Conservation (phyloP, 2,113 vertebrate species). For the Campylorhamphus procurvoides region DNA sequence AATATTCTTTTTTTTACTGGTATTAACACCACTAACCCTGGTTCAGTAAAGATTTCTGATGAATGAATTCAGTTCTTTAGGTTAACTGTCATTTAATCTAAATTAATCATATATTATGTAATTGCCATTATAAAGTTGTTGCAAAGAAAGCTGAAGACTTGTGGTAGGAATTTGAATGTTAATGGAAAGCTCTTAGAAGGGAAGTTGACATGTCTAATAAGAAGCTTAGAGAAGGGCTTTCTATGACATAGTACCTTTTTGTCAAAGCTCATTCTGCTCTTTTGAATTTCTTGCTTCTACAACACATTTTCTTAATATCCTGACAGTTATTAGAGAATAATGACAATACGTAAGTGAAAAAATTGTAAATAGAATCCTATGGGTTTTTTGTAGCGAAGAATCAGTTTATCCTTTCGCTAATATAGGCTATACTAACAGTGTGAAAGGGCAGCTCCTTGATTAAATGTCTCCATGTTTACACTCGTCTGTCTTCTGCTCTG, state of each 20-base stretch:
- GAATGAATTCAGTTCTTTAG: not conserved
- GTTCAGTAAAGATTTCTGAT: not conserved
- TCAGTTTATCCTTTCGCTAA: not conserved
- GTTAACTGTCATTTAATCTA: not conserved
- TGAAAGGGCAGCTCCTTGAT: not conserved
- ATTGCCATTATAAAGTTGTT: not conserved
- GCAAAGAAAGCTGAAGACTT: not conserved
- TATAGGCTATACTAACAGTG: rapidly evolving
- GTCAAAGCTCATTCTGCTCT: not conserved
- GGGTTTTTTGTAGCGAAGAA: not conserved
- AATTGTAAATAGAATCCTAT: not conserved
- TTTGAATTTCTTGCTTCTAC: not conserved
- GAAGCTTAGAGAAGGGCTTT: not conserved
- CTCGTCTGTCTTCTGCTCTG: not conserved
- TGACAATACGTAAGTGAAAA: not conserved
- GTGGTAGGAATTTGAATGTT: not conserved
- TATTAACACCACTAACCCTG: not conserved
- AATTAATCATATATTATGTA: not conserved
- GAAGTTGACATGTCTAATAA: not conserved
- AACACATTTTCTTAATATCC: not conserved
- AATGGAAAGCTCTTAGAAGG: not conserved
- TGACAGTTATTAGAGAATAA: not conserved
- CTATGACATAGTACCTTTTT: not conserved
- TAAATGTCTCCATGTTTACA: not conserved
- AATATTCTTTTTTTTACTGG: not conserved